These are phyloP conservation scores for Brachionichthys hirsutus DNA, from an alignment of 2,113 vertebrate genomes.

Conservation along the genomic window DNA sequence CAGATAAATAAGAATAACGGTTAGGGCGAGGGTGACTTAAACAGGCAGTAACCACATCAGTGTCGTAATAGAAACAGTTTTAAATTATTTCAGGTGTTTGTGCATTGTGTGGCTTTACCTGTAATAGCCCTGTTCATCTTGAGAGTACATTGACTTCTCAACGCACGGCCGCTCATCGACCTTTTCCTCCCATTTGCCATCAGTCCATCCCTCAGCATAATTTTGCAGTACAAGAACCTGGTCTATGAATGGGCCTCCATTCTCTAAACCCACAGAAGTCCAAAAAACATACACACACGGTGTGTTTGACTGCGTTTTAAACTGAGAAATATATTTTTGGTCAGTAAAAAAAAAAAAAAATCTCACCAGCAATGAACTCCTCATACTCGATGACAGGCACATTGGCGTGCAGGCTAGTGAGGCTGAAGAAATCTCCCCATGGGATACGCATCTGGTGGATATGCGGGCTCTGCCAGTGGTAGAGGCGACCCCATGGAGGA, in stretches of 20 bases:
- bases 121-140: constrained; percentile 90
- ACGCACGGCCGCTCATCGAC: constrained; percentile 86
- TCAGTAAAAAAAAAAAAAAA: constrained; percentile 1
- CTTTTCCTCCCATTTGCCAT: constrained; percentile 96
- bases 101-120: constrained; percentile 72
- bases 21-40: too few relatives aligned
- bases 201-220: constrained; percentile 94
- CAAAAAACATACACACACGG: constrained; percentile 2
- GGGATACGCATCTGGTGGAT: constrained; percentile 87
- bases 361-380: constrained; percentile 91
- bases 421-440: constrained; percentile 91
- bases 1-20: neutral
- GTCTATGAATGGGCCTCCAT: constrained; percentile 94
- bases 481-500: constrained; percentile 96
- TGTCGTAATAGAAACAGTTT: too few relatives aligned
- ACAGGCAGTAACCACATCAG: too few relatives aligned
- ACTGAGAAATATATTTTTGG: neutral
- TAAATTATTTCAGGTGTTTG: too few relatives aligned
- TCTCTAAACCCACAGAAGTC: constrained; percentile 76
- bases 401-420: constrained; percentile 86
- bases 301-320: neutral
- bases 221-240: constrained; percentile 91
- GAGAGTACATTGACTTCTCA: constrained; percentile 85
- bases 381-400: constrained; percentile 93
- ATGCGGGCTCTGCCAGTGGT: constrained; percentile 95